Conservation (phyloP, 2,797 vertebrate species). For the Allobates femoralis region DNA sequence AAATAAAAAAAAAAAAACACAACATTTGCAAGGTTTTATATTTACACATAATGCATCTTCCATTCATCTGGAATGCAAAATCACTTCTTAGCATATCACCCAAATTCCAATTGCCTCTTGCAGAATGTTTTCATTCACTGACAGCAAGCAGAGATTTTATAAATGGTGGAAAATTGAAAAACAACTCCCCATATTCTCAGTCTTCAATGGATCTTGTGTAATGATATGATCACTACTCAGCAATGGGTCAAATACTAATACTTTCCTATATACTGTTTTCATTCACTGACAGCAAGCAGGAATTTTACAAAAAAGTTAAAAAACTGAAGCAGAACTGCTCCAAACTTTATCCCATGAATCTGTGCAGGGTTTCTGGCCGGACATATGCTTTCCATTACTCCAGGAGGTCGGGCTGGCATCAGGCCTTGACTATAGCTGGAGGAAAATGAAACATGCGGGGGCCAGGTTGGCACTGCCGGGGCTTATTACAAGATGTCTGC, state of each 20-base stretch:
- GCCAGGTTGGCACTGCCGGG: slow-evolving; percentile 4
- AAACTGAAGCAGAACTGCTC: not conserved
- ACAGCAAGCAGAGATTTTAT: too few species aligned
- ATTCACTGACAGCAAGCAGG: too few species aligned
- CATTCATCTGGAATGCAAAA: too few species aligned
- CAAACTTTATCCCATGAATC: slow-evolving; percentile 22
- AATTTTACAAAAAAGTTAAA: too few species aligned
- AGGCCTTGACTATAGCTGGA: not conserved
- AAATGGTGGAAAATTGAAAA: not conserved
- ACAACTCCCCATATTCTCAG: not conserved
- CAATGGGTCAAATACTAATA: not conserved
- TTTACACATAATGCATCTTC: too few species aligned
- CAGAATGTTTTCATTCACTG: not conserved
- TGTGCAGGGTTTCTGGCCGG: not conserved
- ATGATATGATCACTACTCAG: not conserved
- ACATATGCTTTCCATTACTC: slow-evolving; percentile 18
- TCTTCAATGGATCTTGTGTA: not conserved
- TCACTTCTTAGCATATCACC: too few species aligned
- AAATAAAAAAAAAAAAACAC: too few species aligned
- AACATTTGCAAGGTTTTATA: too few species aligned
- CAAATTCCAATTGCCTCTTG: not conserved
- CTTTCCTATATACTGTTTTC: too few species aligned
- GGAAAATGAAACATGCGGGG: slow-evolving; percentile 5
- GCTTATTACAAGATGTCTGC: slow-evolving; percentile 1
- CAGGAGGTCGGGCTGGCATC: not conserved